Base-by-base conservation (phyloP, 2,888 invertebrate genomes). In the Zaprionus obscuricornis region DNA sequence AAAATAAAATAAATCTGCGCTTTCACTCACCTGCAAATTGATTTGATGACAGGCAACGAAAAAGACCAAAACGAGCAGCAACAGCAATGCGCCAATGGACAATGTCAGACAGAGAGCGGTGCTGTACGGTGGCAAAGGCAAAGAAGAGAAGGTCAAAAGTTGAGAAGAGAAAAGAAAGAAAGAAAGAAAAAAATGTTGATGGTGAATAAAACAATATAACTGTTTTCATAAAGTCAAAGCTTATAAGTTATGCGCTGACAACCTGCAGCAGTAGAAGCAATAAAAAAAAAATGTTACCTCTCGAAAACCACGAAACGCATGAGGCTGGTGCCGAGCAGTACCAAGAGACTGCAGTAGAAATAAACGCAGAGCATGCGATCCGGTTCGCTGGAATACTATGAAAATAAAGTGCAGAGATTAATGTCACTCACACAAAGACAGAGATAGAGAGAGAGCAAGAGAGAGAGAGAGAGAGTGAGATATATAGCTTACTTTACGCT, bases 331-430 rank as follows among this genome's bases (percentile, higher is more conserved):
- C 94, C 92, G 33, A 93, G 74, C 87, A 95, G 94, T 75, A 96
- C 93, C 66, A 95, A 90, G 45, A 95, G 91, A 26, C 96, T 94
- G 91, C 96, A 96, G 66, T 94, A 91, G 91, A 96, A 96, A 89
- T 97, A 97, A 11, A 96, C 93, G 59, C 94, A 94, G 83, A 97
- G 92, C 97, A 97, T 97, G 75, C 93, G 92, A 91, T 98, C 97
- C 54, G 94, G 93, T 87, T 97, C 96, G 49, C 92, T 91, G 34
- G 93, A 93, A 89, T 96, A 97, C 97, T 97, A 49, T 10, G 17
- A 42, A 51, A 34, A 33, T 45, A 31, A 58, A 39, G 20, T 45
- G n/a, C 8, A 6, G 0, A 17, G n/a, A 10, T 16, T 8, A 42
- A n/a, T 11, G 2, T 3, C 0, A 45, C 7, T 1, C 3, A 7